phyloP scores from a whole-genome alignment of 1,140 invertebrate genomes.

The Phortica variegata region DNA sequence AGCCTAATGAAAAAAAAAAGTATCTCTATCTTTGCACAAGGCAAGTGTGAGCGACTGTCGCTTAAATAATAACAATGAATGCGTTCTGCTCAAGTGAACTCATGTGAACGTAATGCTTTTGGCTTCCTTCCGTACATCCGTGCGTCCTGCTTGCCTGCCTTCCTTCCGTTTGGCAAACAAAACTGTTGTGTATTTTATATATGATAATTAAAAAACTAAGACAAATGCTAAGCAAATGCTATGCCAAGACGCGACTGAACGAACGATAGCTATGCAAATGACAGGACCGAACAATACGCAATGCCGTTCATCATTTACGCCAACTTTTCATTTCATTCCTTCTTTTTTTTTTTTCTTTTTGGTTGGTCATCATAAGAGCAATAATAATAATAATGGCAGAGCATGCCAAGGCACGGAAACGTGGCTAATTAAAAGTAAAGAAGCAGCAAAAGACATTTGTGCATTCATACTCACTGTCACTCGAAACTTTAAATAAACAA shows the following conservation, averaged over 20 bases:
- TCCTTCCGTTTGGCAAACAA: no score
- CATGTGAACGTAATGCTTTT: slow-evolving; percentile 38
- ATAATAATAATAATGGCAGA: background rate
- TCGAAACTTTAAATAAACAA: slow-evolving; percentile 5
- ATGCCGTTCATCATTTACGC: slow-evolving; percentile 18
- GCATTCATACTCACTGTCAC: slow-evolving; percentile 14
- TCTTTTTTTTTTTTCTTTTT: no score
- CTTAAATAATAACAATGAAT: background rate
- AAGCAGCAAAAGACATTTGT: slow-evolving; percentile 34
- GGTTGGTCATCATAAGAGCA: background rate
- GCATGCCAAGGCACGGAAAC: slow-evolving; percentile 3
- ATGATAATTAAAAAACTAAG: slow-evolving; percentile 50
- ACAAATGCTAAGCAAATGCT: no score
- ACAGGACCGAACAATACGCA: slow-evolving; percentile 26
- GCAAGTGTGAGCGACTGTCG: background rate
- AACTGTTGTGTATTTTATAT: no score
- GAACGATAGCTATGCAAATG: slow-evolving; percentile 52
- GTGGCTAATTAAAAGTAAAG: slow-evolving; percentile 11
- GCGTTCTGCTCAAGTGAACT: slow-evolving; percentile 43
- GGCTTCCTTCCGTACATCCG: slow-evolving; percentile 8
- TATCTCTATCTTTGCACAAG: slow-evolving; percentile 9
- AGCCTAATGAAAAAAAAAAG: slow-evolving; percentile 1
- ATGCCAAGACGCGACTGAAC: slow-evolving; percentile 23
- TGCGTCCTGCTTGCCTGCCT: slow-evolving; percentile 22
- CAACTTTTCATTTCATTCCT: no score